Evolutionary conservation across 2,113 vertebrate species (phyloP).

Genomic region (Grammomys dolichurus): DNA sequence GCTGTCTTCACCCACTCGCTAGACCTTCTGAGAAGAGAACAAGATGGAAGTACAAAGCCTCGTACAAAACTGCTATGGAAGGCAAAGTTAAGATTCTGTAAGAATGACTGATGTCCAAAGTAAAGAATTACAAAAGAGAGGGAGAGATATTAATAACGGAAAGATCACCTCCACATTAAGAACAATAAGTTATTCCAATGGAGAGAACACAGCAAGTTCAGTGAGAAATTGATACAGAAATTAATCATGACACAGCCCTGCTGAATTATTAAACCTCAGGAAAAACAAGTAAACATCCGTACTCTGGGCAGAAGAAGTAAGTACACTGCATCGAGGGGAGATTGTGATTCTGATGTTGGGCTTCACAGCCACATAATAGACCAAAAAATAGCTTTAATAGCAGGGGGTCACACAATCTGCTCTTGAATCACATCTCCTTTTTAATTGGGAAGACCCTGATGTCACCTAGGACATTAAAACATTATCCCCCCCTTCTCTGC

Average conservation of each 20-base stretch:
- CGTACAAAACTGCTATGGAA: neutral
- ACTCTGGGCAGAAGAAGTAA: constrained; percentile 11
- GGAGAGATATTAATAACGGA: neutral
- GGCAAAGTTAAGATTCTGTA: neutral
- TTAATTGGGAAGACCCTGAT: neutral
- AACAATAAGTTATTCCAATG: neutral
- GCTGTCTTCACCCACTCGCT: neutral
- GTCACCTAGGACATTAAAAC: neutral
- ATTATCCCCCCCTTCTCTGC: neutral
- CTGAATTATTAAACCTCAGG: neutral
- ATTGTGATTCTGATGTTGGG: neutral
- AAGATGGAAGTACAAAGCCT: neutral
- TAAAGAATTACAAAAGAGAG: constrained; percentile 19
- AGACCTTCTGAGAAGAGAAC: neutral
- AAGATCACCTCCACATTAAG: neutral
- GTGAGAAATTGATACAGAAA: neutral
- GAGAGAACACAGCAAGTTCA: neutral
- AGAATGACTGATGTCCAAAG: neutral
- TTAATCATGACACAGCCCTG: neutral
- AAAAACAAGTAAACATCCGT: neutral
- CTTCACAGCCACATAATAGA: neutral
- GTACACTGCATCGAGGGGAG: neutral
- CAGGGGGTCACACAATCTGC: neutral
- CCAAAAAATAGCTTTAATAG: neutral
- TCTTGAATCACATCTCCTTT: neutral